These are phyloP conservation scores for Poeciliopsis retropinna DNA, from an alignment of 2,113 vertebrate species.

Conservation along the genomic window DNA sequence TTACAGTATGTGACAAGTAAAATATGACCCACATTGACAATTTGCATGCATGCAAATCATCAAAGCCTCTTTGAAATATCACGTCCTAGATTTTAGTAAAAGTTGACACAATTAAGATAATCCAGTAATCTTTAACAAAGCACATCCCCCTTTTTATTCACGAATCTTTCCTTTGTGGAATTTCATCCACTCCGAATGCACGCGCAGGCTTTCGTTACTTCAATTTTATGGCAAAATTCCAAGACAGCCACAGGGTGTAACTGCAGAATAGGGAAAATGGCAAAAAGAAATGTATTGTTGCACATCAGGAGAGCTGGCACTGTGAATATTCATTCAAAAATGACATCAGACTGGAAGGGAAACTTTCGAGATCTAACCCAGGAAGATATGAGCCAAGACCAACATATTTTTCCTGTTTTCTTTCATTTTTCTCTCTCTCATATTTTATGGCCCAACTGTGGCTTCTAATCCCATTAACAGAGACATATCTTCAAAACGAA, in stretches of 20 bases:
- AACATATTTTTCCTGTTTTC: neutral
- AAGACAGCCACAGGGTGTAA: constrained; percentile 10
- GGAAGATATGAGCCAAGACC: constrained; percentile 18
- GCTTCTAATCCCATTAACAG: constrained; percentile 21
- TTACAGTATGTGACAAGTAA: neutral
- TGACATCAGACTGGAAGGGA: constrained; percentile 18
- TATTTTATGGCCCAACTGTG: constrained; percentile 25
- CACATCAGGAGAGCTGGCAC: constrained; percentile 3
- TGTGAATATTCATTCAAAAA: neutral
- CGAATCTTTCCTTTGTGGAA: neutral
- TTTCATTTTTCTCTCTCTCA: constrained; percentile 6
- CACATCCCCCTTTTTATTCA: constrained; percentile 19
- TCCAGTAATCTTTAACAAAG: constrained; percentile 52
- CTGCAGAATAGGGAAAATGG: neutral
- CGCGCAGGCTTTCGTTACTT: neutral
- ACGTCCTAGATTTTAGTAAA: constrained; percentile 46
- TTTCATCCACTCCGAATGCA: neutral
- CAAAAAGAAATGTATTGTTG: constrained; percentile 2
- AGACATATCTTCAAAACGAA: constrained; percentile 24
- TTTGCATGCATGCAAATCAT: constrained; percentile 16
- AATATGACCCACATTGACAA: constrained; percentile 3
- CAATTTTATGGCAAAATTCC: constrained; percentile 5
- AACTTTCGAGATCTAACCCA: constrained; percentile 26
- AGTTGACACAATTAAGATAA: constrained; percentile 50
- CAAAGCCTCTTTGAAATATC: constrained; percentile 26